phyloP scores from a whole-genome alignment of 2,888 invertebrate genomes.

The Corbicula japonica region DNA sequence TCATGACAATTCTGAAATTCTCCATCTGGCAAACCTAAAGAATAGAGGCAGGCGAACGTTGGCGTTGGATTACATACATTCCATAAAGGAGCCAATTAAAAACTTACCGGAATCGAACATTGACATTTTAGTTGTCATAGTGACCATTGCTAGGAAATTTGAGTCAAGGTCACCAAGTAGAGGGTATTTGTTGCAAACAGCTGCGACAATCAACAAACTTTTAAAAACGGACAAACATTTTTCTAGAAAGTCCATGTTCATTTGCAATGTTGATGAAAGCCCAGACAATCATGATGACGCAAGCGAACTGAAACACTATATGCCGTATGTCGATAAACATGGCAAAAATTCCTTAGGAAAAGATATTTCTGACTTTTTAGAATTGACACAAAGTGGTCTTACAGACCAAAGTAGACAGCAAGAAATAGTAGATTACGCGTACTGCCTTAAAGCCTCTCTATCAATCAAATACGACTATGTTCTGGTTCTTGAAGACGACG shows the following conservation, averaged over 20 bases:
- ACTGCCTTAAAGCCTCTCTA: constrained; percentile 78
- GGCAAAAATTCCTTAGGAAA: constrained; percentile 46
- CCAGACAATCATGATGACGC: constrained; percentile 75
- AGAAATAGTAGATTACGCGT: constrained; percentile 83
- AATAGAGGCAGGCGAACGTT: not conserved
- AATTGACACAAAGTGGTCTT: not conserved
- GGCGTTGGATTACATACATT: constrained; percentile 11
- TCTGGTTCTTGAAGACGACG: constrained; percentile 84
- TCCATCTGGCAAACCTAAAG: constrained; percentile 6
- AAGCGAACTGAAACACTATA: constrained; percentile 56
- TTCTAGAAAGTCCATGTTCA: constrained; percentile 66
- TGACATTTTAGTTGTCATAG: constrained; percentile 72
- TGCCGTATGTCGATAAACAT: constrained; percentile 68
- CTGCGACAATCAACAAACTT: constrained; percentile 60
- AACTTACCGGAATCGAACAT: not conserved
- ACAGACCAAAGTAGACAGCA: constrained; percentile 54
- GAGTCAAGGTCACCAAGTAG: constrained; percentile 52
- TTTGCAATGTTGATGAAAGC: constrained; percentile 82
- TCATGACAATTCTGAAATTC: constrained; percentile 5
- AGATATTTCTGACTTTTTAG: constrained; percentile 19
- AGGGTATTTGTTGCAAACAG: constrained; percentile 78
- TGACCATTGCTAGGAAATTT: constrained; percentile 67
- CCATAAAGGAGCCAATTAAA: not conserved
- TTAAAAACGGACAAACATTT: constrained; percentile 52
- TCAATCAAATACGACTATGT: constrained; percentile 72